Base-by-base conservation (phyloP, 2,888 invertebrate species). In the Perithous albicinctus region DNA sequence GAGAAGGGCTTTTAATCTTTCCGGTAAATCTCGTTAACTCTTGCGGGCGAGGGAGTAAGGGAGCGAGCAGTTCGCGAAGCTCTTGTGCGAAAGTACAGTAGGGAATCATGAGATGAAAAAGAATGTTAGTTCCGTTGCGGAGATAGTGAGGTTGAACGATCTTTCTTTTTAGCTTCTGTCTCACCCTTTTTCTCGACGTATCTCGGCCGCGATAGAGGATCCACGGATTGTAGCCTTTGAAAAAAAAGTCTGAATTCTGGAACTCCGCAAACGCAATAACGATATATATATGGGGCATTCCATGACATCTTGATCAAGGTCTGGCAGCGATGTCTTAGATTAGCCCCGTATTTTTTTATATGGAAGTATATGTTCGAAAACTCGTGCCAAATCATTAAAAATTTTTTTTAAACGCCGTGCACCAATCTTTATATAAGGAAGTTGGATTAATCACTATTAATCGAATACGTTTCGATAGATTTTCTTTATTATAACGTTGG, bases 1-100 rank as follows among this genome's bases (percentile, higher is more conserved):
- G 63, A 70, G 70, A 80, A 79, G 64, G 70, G 69, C 80, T 80
- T 80, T 80, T 75, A 75, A 80, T 75, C 75, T 80, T 75, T 75
- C 32, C 64, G 64, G 63, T 80, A 70, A 80, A 80, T 80, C 70
- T 70, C 75, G 75, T 75, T 80, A 75, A 70, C 64, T 70, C 74
- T 75, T 80, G 56, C 70, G 63, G 70, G 43, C 26, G 64, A 56
- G 54, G 32, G 64, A 61, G 73, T 18, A 8, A 59, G 41, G 54
- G 56, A 35, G 41, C 54, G 51, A 41, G 56, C 15, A 29, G 61
- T 67, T 61, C 41, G 41, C 35, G 51, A 48, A 32, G 74, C 69
- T 54, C 56, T 20, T 64, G 64, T 8, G 26, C 66, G 59, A 15
- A 15, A 43, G 32, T 48, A 59, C 43, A 67, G n/a, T 18, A 63